Conservation (phyloP, 2,797 vertebrate species). For the Coendou prehensilis region DNA sequence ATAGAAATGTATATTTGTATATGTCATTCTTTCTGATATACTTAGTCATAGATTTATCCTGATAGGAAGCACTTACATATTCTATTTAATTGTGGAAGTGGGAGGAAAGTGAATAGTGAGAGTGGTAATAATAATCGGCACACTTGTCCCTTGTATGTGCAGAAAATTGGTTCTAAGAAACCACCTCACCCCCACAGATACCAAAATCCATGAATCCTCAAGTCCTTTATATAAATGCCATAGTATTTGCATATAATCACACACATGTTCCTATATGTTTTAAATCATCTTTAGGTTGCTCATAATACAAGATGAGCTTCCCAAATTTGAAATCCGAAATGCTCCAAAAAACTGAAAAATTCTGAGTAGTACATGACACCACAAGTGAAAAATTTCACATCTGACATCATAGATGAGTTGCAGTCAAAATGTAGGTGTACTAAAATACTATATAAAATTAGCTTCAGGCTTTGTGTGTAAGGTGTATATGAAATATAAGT, state of each 20-base stretch:
- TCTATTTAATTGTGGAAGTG: background rate
- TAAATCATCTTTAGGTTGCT: background rate
- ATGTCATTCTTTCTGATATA: background rate
- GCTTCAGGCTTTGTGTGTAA: background rate
- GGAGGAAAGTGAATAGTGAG: background rate
- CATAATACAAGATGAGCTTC: no score
- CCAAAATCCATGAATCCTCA: background rate
- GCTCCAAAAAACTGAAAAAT: background rate
- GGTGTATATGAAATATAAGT: background rate
- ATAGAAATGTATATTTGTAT: background rate
- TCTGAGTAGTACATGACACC: background rate
- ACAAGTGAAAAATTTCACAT: background rate
- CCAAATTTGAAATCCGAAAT: background rate
- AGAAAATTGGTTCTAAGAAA: background rate
- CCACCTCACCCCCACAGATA: background rate
- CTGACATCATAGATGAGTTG: background rate
- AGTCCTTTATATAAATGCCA: background rate
- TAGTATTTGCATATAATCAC: background rate
- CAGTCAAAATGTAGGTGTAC: background rate
- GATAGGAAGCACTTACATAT: background rate
- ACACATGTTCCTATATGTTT: background rate
- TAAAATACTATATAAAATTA: background rate
- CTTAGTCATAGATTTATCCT: background rate
- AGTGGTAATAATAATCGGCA: background rate
- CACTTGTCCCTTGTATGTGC: background rate